Base-by-base conservation (phyloP, 2,797 vertebrate species). In the Rhinophrynus dorsalis region DNA sequence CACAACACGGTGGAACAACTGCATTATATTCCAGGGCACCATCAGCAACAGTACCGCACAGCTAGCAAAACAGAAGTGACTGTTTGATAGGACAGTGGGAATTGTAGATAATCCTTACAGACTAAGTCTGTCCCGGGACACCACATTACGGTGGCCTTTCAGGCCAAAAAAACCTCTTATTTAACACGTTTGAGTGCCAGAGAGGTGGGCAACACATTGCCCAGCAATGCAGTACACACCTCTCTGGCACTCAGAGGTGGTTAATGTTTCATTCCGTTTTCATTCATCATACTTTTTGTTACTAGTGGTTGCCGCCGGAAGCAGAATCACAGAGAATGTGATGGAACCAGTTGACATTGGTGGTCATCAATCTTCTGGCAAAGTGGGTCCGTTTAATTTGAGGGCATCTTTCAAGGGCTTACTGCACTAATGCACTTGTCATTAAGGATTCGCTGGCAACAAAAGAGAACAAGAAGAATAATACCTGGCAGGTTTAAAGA, bases 41-140 rank as follows among this genome's bases (percentile, higher is more conserved):
- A 96, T 78, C 95, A 97, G 75, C 96, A 98, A n/a, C n/a, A n/a
- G 89, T 99, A 98, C 85, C 94, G 93, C 84, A 96, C 96, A 79
- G 94, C 95, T 64, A 98, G 96, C 92, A 98, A 98, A 91, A 98
- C 96, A 2, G 96, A 99, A 90, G 97, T 99, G 88, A 99, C 97
- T 86, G 97, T 99, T 88, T 99, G 89, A 94, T 77, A 60, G 18
- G n/a, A 38, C 54, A 27, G 37, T 33, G 79, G 82, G 86, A 74
- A 44, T 68, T 83, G 86, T 76, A 78, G 81, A 73, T 64, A 77
- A 83, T 80, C 83, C 67, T 83, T 79, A 60, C 74, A 86, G 76
- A 86, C 79, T 68, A 81, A 81, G 77, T 78, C 79, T 77, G 73
- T 81, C 80, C 68, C 86, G 78, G 82, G 80, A 33, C 82, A 81